Conservation (phyloP, 1,140 invertebrate species). For the Papilio helenus region DNA sequence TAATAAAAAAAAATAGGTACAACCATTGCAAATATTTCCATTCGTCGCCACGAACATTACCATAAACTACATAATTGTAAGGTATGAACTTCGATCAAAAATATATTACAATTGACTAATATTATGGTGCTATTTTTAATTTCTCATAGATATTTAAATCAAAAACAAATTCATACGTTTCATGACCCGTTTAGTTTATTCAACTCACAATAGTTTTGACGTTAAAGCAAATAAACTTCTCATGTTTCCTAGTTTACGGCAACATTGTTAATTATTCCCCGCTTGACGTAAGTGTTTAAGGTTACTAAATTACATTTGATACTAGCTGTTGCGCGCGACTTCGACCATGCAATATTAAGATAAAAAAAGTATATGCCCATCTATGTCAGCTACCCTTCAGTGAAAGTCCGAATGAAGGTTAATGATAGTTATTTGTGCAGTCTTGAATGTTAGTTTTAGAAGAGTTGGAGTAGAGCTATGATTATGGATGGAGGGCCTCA, state of each 20-base stretch:
- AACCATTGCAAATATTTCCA: background rate
- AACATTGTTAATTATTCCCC: conserved; percentile 3
- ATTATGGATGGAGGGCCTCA: conserved; percentile 9
- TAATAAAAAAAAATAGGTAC: too few species aligned
- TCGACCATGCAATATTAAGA: too few species aligned
- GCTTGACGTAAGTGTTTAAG: background rate
- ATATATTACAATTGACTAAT: too few species aligned
- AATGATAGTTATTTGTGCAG: conserved; percentile 38
- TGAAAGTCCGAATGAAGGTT: too few species aligned
- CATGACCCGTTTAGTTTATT: background rate
- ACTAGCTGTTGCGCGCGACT: too few species aligned
- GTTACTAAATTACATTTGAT: conserved; percentile 10
- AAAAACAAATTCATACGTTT: too few species aligned
- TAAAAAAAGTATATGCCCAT: too few species aligned
- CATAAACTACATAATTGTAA: background rate
- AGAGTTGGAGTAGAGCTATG: conserved; percentile 23
- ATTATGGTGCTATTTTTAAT: too few species aligned
- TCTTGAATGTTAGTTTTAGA: conserved; percentile 39
- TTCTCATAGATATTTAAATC: too few species aligned
- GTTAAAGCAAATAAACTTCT: background rate
- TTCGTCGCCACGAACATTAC: background rate
- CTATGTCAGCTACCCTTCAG: too few species aligned
- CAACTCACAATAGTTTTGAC: background rate
- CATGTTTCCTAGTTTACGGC: background rate
- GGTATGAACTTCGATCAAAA: too few species aligned